Base-by-base conservation (phyloP, 2,797 vertebrate species). In the Xyrichtys novacula region DNA sequence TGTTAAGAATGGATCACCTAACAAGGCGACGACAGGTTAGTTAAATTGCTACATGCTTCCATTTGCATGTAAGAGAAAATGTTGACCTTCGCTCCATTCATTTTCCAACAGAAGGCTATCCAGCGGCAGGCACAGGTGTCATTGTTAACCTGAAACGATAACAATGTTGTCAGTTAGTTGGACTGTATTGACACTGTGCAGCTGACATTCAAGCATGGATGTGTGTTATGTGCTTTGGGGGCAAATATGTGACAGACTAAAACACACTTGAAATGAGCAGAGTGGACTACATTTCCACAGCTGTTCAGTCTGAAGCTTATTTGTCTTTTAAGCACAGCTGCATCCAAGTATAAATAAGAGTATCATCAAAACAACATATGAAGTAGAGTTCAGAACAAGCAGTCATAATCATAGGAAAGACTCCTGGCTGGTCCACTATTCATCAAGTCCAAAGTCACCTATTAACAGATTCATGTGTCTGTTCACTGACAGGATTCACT, bases 71-170 rank as follows among this genome's bases (percentile, higher is more conserved):
- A 31, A 49, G 60, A 75, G 73, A 73, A 74, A 65, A 25, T 0
- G 59, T 81, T 89, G 88, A 94, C 88, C 92, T 92, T 91, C 91
- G 90, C 76, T 66, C 82, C 85, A 54, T 65, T 83, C 59, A 89
- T 76, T 75, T 66, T 86, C 56, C 63, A 50, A 76, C 78, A 42
- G 67, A 19, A 11, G 38, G 66, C 72, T 79, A 74, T 68, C 20
- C 76, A 52, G 70, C 71, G n/a, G 65, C 65, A 10, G 55, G 40
- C 64, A 58, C 39, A 36, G 44, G 28, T 19, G 57, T 82, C 83
- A 86, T 85, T 77, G 76, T 84, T 74, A 60, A 83, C 83, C 92
- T 93, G 91, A 75, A 90, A 84, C 69, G 55, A 89, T 17, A 86
- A 86, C 64, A 86, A 70, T 12, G 38, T 49, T 59, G 60, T 70